phyloP scores from a whole-genome alignment of 2,113 vertebrate species.

The Trichechus manatus region DNA sequence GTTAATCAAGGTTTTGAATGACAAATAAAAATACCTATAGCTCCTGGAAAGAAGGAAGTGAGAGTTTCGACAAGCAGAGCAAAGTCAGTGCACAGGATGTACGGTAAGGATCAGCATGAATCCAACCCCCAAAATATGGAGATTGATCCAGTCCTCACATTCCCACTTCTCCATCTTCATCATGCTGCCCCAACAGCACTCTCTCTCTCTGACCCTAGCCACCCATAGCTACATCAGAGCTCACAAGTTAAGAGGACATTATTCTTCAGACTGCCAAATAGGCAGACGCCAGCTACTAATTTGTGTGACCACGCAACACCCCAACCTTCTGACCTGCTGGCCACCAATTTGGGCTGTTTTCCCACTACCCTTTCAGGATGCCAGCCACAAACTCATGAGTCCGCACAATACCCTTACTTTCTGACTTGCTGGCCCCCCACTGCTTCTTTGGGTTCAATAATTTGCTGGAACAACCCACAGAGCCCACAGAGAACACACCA shows the following conservation, averaged over 20 bases:
- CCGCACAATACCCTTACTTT: neutral
- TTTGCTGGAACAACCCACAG: neutral
- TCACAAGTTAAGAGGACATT: neutral
- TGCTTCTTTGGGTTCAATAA: neutral
- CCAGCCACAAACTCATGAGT: neutral
- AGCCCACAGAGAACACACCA: neutral
- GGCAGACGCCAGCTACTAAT: neutral
- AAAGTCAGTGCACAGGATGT: neutral
- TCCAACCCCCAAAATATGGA: neutral
- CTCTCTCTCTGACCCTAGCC: neutral
- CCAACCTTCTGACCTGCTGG: neutral
- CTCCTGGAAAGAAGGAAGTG: neutral
- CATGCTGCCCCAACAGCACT: neutral
- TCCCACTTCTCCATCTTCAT: neutral
- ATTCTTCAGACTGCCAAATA: neutral
- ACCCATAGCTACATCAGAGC: neutral
- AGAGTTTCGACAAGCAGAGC: neutral
- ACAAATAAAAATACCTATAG: neutral
- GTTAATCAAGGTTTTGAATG: slow-evolving; percentile 28
- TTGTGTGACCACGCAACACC: neutral
- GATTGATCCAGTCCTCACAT: neutral
- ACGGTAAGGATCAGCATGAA: neutral
- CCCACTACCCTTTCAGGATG: neutral
- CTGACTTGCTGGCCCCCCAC: neutral
- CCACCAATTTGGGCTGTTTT: neutral